Percentiles rank a stretch among this genome's conserved stretches.
Conservation (phyloP, 2,888 invertebrate species). For the Cryptosula pallasiana region DNA sequence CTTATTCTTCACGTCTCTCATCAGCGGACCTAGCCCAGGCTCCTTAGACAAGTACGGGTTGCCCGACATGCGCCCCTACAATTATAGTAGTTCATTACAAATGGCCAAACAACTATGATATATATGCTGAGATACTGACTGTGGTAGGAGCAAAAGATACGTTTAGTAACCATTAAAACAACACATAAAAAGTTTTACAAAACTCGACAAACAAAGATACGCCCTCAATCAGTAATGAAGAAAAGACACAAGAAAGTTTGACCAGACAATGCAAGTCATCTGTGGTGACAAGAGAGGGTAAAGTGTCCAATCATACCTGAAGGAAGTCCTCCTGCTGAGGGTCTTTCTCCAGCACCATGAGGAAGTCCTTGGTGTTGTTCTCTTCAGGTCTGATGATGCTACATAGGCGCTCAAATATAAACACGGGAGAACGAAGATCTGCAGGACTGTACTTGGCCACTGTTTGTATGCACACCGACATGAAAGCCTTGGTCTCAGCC, state of each 20-base stretch:
- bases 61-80: slow-evolving; percentile 82
- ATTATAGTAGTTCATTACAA: too few relatives aligned
- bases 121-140: too few relatives aligned
- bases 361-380: slow-evolving; percentile 93
- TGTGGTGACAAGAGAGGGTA: too few relatives aligned
- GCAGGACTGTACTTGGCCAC: slow-evolving; percentile 79
- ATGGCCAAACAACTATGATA: too few relatives aligned
- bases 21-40: slow-evolving; percentile 88
- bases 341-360: slow-evolving; percentile 92
- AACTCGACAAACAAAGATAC: too few relatives aligned
- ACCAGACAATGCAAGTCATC: too few relatives aligned
- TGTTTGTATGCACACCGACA: slow-evolving; percentile 93
- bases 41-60: slow-evolving; percentile 95
- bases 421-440: slow-evolving; percentile 92
- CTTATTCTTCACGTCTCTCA: slow-evolving; percentile 98
- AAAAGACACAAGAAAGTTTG: too few relatives aligned
- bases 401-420: slow-evolving; percentile 92
- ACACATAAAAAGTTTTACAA: too few relatives aligned
- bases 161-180: too few relatives aligned
- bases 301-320: slow-evolving; percentile 54
- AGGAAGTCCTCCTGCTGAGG: slow-evolving; percentile 98
- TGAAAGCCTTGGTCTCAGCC: slow-evolving; percentile 91
- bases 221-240: too few relatives aligned
- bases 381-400: slow-evolving; percentile 95
- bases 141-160: too few relatives aligned